These are phyloP conservation scores for Agonum fuliginosum DNA, from an alignment of 2,888 invertebrate genomes.

Conservation along the genomic window DNA sequence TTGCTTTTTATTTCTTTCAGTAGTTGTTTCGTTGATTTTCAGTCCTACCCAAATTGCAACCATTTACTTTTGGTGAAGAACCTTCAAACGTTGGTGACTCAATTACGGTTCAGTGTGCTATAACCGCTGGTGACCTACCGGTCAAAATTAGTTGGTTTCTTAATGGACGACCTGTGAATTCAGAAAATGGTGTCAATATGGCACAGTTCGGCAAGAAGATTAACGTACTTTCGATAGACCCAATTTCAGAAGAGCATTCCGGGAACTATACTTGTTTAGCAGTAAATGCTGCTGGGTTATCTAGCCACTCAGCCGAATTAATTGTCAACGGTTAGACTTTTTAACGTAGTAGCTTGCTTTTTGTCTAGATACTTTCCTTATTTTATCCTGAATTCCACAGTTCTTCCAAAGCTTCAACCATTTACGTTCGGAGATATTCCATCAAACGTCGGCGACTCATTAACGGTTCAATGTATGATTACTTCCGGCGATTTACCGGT, in stretches of 20 bases:
- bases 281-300: slow-evolving; percentile 76
- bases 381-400: background rate
- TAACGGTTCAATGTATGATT: slow-evolving; percentile 80
- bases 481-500: slow-evolving; percentile 84
- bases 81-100: slow-evolving; percentile 76
- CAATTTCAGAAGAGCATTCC: slow-evolving; percentile 77
- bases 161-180: slow-evolving; percentile 74
- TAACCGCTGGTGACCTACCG: slow-evolving; percentile 79
- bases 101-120: slow-evolving; percentile 77
- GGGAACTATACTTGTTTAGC: slow-evolving; percentile 80
- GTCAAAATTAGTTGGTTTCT: slow-evolving; percentile 80
- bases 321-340: slow-evolving; percentile 77
- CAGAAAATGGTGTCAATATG: slow-evolving; percentile 71
- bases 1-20: background rate
- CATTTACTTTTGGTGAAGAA: slow-evolving; percentile 77
- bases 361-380: slow-evolving; percentile 12
- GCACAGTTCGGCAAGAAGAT: slow-evolving; percentile 77
- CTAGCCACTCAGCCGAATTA: slow-evolving; percentile 76
- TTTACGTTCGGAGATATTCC: slow-evolving; percentile 76
- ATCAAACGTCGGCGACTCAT: slow-evolving; percentile 79
- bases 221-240: slow-evolving; percentile 77
- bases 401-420: slow-evolving; percentile 68
- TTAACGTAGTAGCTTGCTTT: slow-evolving; percentile 66
- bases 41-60: slow-evolving; percentile 64
- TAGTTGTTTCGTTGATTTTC: background rate